Evolutionary conservation across 2,113 vertebrate genomes (phyloP).

Genomic region (Hemibagrus wyckioides): DNA sequence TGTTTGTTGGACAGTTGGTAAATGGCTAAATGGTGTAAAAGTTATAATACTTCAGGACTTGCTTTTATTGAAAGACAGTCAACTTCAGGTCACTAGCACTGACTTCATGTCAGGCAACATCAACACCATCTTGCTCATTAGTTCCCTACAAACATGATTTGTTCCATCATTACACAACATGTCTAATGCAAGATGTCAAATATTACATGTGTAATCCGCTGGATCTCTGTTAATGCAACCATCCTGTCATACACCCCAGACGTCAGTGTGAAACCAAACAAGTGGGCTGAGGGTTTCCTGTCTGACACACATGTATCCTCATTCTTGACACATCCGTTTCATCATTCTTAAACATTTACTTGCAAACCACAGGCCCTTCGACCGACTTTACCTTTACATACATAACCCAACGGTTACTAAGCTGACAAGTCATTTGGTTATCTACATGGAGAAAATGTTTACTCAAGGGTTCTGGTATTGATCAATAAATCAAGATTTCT

Average conservation of each 20-base stretch:
- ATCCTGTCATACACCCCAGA: not conserved
- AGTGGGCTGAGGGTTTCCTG: conserved; percentile 48
- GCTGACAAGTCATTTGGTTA: not conserved
- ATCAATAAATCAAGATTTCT: not conserved
- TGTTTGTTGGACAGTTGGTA: not conserved
- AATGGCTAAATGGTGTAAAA: not conserved
- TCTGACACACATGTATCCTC: conserved; percentile 29
- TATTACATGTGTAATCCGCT: not conserved
- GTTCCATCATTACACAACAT: not conserved
- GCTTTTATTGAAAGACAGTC: not conserved
- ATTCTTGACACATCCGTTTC: conserved; percentile 16
- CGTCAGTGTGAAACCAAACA: conserved; percentile 17
- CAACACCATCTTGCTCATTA: not conserved
- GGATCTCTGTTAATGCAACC: not conserved
- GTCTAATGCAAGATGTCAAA: not conserved
- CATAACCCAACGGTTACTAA: not conserved
- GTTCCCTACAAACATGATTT: not conserved
- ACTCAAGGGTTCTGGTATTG: not conserved
- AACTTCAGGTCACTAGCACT: not conserved
- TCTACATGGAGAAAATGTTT: too few species aligned
- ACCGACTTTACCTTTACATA: not conserved
- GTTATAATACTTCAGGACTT: not conserved
- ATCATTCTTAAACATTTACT: not conserved
- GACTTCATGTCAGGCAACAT: not conserved
- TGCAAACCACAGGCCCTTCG: not conserved